Conservation (phyloP, 2,113 vertebrate genomes). For the Sus scrofa region T2T-Sscrofa CM000820.6:134219001-134219500, state of each 20-base stretch:
- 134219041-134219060: background rate
- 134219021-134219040: background rate
- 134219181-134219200: background rate
- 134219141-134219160: background rate
- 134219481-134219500: background rate
- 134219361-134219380: background rate
- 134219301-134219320: background rate
- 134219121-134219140: background rate
- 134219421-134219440: background rate
- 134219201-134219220: background rate
- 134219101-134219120: background rate
- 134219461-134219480: background rate
- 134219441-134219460: background rate
- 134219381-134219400: background rate
- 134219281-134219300: background rate
- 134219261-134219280: background rate
- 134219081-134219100: background rate
- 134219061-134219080: background rate
- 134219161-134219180: background rate
- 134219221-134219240: background rate
- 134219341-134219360: background rate
- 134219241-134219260: background rate
- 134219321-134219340: background rate
- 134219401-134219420: conserved; percentile 3
- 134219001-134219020: background rate